A percentile compares a stretch with the other conserved stretches of the same genome.
phyloP scores from a whole-genome alignment of 2,797 vertebrate species.

The Carapus acus region DNA sequence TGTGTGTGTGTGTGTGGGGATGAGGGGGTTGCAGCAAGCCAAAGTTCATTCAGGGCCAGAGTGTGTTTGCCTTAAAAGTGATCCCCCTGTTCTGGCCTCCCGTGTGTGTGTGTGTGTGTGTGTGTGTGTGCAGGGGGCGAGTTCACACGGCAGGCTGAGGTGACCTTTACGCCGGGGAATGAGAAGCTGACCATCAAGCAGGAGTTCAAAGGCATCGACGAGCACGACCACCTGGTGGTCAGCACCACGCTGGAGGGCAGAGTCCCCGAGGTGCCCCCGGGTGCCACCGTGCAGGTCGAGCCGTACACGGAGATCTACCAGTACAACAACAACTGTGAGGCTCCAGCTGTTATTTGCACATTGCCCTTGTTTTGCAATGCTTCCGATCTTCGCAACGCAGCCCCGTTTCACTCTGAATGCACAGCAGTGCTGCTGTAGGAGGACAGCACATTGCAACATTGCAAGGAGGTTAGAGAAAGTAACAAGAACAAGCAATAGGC shows the following conservation, averaged over 20 bases:
- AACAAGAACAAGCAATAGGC: too few species aligned
- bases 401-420: too few species aligned
- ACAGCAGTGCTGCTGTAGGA: too few species aligned
- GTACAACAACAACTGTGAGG: conserved; percentile 80
- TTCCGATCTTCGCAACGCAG: too few species aligned
- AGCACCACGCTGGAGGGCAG: conserved; percentile 81
- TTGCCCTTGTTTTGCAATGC: too few species aligned
- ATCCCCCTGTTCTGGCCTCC: conserved; percentile 28
- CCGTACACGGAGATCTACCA: conserved; percentile 90
- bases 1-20: not conserved
- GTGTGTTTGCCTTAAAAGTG: conserved; percentile 30
- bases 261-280: conserved; percentile 75
- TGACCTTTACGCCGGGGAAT: conserved; percentile 82
- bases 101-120: too few species aligned
- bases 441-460: too few species aligned
- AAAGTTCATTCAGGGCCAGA: conserved; percentile 49
- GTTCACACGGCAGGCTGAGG: conserved; percentile 84
- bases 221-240: conserved; percentile 87
- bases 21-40: conserved; percentile 22
- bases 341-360: not conserved
- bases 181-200: conserved; percentile 83
- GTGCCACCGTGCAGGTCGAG: conserved; percentile 77
- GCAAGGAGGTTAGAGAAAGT: too few species aligned
- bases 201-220: conserved; percentile 86
- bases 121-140: conserved; percentile 81